These are phyloP conservation scores for Malthinus seriepunctatus DNA, from an alignment of 2,888 invertebrate genomes.

Conservation along the genomic window DNA sequence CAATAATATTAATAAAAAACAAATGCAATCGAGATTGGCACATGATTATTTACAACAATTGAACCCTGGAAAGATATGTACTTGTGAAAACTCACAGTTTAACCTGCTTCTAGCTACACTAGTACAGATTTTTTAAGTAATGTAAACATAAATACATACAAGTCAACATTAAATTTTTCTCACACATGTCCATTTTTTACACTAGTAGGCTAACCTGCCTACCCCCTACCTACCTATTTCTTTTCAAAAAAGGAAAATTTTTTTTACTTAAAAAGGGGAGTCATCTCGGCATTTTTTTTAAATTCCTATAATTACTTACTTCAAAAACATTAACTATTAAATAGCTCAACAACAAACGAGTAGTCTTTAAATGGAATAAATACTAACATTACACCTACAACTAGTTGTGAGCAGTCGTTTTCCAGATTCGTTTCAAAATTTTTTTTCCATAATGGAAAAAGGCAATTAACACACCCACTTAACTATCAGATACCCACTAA, in stretches of 20 bases:
- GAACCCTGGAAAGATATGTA: constrained; percentile 58
- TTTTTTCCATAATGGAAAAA: not conserved
- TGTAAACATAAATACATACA: constrained; percentile 46
- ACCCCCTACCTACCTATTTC: constrained; percentile 25
- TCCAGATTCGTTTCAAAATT: constrained; percentile 3
- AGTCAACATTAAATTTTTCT: constrained; percentile 41
- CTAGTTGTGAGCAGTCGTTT: constrained; percentile 5
- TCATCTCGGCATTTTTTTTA: constrained; percentile 9
- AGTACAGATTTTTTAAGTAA: constrained; percentile 34
- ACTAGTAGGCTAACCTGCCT: constrained; percentile 20
- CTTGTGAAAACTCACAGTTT: constrained; percentile 49
- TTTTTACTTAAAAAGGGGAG: not conserved
- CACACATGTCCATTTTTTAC: constrained; percentile 27
- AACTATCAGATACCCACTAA: constrained; percentile 1
- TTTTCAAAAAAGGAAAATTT: constrained; percentile 9
- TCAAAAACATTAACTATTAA: constrained; percentile 4
- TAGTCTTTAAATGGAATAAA: constrained; percentile 12
- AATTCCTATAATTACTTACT: not conserved
- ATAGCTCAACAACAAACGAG: constrained; percentile 11
- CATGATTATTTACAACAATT: constrained; percentile 54
- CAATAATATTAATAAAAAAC: constrained; percentile 36
- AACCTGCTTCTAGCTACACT: constrained; percentile 42
- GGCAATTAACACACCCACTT: not conserved
- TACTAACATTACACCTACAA: constrained; percentile 6
- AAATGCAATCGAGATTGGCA: constrained; percentile 53